A percentile compares a stretch with the other conserved stretches of the same genome.
phyloP scores from a whole-genome alignment of 2,113 vertebrate genomes.

The Antigone vipio region DNA sequence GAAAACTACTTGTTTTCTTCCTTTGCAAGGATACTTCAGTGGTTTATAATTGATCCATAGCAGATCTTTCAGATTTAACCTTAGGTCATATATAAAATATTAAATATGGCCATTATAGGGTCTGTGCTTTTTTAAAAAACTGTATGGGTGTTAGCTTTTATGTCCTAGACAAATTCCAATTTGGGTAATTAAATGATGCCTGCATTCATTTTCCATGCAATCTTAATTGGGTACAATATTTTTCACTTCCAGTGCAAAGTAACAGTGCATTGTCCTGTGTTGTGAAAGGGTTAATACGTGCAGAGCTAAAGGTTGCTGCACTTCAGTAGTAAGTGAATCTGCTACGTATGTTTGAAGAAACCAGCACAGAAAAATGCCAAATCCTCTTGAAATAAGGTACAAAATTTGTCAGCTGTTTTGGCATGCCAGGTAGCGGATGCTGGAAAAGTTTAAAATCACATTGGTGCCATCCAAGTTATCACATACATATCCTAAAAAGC shows the following conservation, averaged over 20 bases:
- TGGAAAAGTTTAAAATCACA: constrained; percentile 4
- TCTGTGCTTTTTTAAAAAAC: not conserved
- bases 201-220: constrained; percentile 20
- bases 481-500: not conserved
- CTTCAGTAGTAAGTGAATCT: not conserved
- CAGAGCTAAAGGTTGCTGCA: not conserved
- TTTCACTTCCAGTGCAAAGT: not conserved
- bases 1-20: constrained; percentile 58
- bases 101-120: constrained; percentile 41
- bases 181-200: constrained; percentile 43
- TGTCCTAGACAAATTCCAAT: constrained; percentile 27
- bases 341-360: not conserved
- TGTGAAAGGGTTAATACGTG: not conserved
- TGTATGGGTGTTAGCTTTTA: not conserved
- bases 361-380: not conserved
- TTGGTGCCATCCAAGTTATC: not conserved
- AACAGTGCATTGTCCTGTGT: not conserved
- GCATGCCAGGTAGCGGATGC: not conserved
- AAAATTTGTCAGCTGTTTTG: constrained; percentile 43
- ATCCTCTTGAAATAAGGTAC: constrained; percentile 29
- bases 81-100: constrained; percentile 51
- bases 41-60: constrained; percentile 50
- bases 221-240: constrained; percentile 46
- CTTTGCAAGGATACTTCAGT: constrained; percentile 1
- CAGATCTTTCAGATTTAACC: constrained; percentile 51